phyloP scores from a whole-genome alignment of 1,140 invertebrate genomes.

The Eupristina koningsbergeri region DNA sequence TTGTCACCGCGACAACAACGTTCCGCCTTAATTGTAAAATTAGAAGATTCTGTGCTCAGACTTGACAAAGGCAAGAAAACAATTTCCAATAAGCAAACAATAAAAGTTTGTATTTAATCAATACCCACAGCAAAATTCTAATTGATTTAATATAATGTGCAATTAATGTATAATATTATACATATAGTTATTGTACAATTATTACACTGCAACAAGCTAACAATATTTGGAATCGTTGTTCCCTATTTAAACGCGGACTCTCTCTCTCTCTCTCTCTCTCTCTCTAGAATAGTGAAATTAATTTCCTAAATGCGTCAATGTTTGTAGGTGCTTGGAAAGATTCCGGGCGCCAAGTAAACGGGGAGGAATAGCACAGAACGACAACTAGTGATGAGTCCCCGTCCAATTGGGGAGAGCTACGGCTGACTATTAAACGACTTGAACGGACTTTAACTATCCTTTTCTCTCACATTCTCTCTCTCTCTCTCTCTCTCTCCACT shows the following conservation, averaged over 20 bases:
- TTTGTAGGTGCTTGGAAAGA: conserved; percentile 75
- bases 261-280: not conserved
- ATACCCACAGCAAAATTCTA: too few species aligned
- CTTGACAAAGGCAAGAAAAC: too few species aligned
- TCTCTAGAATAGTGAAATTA: not conserved
- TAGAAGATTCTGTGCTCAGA: too few species aligned
- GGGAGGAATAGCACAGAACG: conserved; percentile 20
- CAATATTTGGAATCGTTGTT: not conserved
- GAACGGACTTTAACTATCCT: conserved; percentile 14
- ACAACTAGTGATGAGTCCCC: conserved; percentile 19
- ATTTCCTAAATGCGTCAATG: conserved; percentile 32
- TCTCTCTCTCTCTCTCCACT: not conserved
- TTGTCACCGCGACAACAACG: too few species aligned
- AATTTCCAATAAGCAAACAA: too few species aligned
- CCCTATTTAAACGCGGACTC: not conserved
- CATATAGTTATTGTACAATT: too few species aligned
- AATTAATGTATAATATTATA: too few species aligned
- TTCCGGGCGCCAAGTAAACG: conserved; percentile 77
- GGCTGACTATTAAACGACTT: conserved; percentile 41
- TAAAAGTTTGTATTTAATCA: too few species aligned
- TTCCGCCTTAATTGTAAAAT: too few species aligned
- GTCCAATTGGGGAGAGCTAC: conserved; percentile 35
- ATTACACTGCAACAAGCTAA: too few species aligned
- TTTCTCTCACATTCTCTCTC: not conserved
- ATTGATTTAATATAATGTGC: too few species aligned